Evolutionary conservation across 2,113 vertebrate genomes (phyloP).

Genomic region (Bubo blakistoni): DNA sequence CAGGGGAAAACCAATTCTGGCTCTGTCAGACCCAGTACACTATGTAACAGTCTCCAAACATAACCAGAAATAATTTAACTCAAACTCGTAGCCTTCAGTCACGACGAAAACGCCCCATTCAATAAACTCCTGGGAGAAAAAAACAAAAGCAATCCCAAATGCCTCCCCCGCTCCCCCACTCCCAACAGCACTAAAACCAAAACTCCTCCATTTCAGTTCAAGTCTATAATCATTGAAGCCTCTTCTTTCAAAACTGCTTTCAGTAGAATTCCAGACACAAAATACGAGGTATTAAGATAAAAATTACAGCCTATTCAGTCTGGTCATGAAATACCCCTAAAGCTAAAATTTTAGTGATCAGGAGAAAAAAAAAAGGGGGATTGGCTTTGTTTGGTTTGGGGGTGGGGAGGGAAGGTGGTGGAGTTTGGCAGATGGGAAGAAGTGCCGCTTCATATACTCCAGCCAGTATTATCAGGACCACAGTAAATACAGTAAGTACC

Average conservation of each 20-base stretch:
- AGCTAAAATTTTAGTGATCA: background rate
- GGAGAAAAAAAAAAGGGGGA: background rate
- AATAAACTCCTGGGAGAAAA: background rate
- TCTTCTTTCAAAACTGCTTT: background rate
- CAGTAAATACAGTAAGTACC: background rate
- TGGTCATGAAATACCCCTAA: background rate
- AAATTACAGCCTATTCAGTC: background rate
- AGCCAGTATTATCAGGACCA: background rate
- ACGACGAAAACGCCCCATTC: background rate
- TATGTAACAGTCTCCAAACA: background rate
- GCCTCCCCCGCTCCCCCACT: rapidly evolving
- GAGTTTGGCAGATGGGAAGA: background rate
- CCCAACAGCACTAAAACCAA: background rate
- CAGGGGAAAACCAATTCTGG: too few relatives aligned
- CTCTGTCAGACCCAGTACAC: too few relatives aligned
- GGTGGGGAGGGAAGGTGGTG: background rate
- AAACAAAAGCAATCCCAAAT: background rate
- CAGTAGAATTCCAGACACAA: background rate
- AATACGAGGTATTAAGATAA: background rate
- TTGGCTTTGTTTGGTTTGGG: background rate
- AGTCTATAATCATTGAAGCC: background rate
- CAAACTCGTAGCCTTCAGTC: background rate
- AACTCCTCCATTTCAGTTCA: background rate
- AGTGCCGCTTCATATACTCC: background rate
- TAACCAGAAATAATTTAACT: background rate